A percentile compares a stretch with the other conserved stretches of the same genome.
Conservation (phyloP, 2,113 vertebrate genomes). For the Anoura caudifer region DNA sequence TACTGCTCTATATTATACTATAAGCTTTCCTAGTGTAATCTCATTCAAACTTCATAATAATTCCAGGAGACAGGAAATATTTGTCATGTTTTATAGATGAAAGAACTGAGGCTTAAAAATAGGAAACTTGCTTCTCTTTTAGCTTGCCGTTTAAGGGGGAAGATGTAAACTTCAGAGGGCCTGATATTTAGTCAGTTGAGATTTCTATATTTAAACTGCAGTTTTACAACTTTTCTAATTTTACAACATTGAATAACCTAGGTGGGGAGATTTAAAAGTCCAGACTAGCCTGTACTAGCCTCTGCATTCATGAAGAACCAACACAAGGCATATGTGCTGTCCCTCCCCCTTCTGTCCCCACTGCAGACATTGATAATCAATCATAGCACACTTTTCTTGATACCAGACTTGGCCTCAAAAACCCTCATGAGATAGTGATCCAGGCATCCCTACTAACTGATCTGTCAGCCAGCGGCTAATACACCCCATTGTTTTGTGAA, state of each 20-base stretch:
- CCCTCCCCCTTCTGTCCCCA: neutral
- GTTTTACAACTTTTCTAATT: neutral
- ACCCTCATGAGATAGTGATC: neutral
- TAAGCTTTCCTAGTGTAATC: neutral
- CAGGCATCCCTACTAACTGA: neutral
- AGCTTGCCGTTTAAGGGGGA: neutral
- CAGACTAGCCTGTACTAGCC: neutral
- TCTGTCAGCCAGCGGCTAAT: neutral
- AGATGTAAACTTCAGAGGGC: neutral
- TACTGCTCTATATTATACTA: neutral
- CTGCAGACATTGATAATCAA: neutral
- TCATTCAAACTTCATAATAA: neutral
- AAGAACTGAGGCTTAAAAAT: neutral
- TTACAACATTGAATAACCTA: neutral
- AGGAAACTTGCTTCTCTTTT: neutral
- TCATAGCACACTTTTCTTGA: neutral
- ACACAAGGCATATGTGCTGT: too few species aligned
- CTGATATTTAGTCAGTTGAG: neutral
- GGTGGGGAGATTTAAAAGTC: neutral
- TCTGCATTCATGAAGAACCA: neutral
- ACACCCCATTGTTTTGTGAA: neutral
- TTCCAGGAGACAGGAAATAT: neutral
- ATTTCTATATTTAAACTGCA: neutral
- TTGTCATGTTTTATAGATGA: neutral
- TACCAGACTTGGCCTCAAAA: neutral